Conservation (phyloP, 1,140 invertebrate genomes). For the Drosophila quadrilineata region DNA sequence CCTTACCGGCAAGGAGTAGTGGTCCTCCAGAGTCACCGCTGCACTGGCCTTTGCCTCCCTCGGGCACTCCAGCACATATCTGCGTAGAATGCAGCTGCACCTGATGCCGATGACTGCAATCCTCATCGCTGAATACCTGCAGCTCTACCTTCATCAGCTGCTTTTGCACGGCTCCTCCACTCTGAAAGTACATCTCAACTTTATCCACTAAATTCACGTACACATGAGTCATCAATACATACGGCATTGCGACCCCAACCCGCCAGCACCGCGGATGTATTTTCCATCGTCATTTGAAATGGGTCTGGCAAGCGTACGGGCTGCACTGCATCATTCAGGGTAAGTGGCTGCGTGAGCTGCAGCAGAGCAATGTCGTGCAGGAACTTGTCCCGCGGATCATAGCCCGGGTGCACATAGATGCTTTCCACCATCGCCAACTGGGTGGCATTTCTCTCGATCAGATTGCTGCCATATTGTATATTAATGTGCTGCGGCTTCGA, state of each 20-base stretch:
- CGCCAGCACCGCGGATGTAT: constrained; percentile 44
- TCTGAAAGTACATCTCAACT: constrained; percentile 41
- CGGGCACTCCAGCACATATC: constrained; percentile 79
- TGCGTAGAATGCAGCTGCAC: constrained; percentile 59
- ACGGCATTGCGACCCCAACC: constrained; percentile 77
- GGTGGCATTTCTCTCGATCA: constrained; percentile 38
- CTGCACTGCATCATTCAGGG: constrained; percentile 30
- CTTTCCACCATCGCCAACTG: constrained; percentile 43
- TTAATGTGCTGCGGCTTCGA: constrained; percentile 35
- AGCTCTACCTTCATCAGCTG: constrained; percentile 77
- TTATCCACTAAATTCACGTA: too few relatives aligned
- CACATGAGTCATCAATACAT: constrained; percentile 29
- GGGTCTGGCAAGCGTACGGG: constrained; percentile 53
- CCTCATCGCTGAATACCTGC: constrained; percentile 67
- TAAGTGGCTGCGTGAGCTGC: constrained; percentile 36
- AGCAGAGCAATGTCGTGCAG: constrained; percentile 68
- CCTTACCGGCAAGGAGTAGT: constrained; percentile 54
- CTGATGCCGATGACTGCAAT: constrained; percentile 67
- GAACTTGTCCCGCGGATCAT: constrained; percentile 53
- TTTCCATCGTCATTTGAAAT: constrained; percentile 26
- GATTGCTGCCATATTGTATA: constrained; percentile 63
- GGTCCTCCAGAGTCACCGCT: constrained; percentile 82
- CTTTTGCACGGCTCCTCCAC: constrained; percentile 66
- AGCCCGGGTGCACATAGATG: constrained; percentile 68
- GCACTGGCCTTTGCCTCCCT: constrained; percentile 81